Base-by-base conservation (phyloP, 2,888 invertebrate species). In the Pherbina coryleti region DNA sequence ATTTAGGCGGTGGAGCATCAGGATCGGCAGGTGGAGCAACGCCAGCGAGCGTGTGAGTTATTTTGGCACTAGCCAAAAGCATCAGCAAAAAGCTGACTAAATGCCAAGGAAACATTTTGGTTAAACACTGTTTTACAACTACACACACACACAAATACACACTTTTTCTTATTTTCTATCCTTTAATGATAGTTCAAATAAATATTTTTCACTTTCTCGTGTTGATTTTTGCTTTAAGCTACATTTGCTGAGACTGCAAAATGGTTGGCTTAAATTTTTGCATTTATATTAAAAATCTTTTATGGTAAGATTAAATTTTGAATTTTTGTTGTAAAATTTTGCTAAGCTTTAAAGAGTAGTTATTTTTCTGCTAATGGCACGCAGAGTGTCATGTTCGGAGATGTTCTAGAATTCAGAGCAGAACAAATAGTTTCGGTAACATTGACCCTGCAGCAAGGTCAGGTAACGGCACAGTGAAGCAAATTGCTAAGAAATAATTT, bases 1-100 rank as follows among this genome's bases (percentile, higher is more conserved):
- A 85, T 77, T 85, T 86, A 72, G 51, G 25, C 49, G 19, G 77
- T 34, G 17, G 19, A 22, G 75, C 22, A 7, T 19, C 44, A 8
- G n/a, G n/a, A 28, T 17, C 28, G 8, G 31, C 31, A 3, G 25
- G 25, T 2, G 57, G 22, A 1, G 44, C 44, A 9, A 44, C 31
- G n/a, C 31, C 64, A 22, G 57, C 55, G 51, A 34, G 55, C 44
- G 55, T 19, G 69, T 64, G 19, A 49, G 53, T 25, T 71, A 53
- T 19, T 14, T 49, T 66, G 37, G 44, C 51, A 8, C 25, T 25
- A 3, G 57, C 55, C 4, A 31, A 7, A 31, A 75, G 34, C 14
- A 77, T 11, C 28, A 72, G 19, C 19, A 70, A 60, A 44, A 64
- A n/a, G 62, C 66, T 44, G 55, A 34, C 31, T 19, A 22, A 44